Percentiles rank a stretch among this genome's conserved stretches.
phyloP scores from a whole-genome alignment of 2,113 vertebrate genomes.

The Alces alces region DNA sequence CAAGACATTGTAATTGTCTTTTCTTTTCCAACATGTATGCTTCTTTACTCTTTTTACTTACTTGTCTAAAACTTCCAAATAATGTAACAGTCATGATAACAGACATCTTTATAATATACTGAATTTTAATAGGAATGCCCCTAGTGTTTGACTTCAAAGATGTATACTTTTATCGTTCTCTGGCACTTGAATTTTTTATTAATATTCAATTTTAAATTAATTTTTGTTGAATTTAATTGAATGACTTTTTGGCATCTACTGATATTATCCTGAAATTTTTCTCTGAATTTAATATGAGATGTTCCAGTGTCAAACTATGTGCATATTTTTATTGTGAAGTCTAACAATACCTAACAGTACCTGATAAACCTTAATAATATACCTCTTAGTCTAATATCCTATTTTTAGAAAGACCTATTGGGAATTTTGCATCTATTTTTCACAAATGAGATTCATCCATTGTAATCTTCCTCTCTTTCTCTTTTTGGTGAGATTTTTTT shows the following conservation, averaged over 20 bases:
- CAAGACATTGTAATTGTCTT: not conserved
- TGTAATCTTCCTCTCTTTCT: not conserved
- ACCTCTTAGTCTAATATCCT: not conserved
- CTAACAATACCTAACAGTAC: not conserved
- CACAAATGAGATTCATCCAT: not conserved
- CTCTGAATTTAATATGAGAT: constrained; percentile 12
- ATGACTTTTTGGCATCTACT: not conserved
- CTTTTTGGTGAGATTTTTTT: not conserved
- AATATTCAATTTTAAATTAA: not conserved
- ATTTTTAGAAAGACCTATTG: not conserved
- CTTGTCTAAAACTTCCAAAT: not conserved
- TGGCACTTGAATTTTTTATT: not conserved
- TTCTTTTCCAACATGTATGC: not conserved
- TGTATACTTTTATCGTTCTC: not conserved
- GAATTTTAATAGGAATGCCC: not conserved
- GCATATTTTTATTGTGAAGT: constrained; percentile 10
- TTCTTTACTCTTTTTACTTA: not conserved
- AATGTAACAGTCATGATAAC: not conserved
- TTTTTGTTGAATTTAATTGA: not conserved
- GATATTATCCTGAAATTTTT: not conserved
- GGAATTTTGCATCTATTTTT: constrained; percentile 15
- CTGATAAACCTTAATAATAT: not conserved
- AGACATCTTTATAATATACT: not conserved
- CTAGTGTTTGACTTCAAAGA: not conserved
- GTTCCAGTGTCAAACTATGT: not conserved